phyloP scores from a whole-genome alignment of 2,888 invertebrate species.

The Blastobasis lacticolella region DNA sequence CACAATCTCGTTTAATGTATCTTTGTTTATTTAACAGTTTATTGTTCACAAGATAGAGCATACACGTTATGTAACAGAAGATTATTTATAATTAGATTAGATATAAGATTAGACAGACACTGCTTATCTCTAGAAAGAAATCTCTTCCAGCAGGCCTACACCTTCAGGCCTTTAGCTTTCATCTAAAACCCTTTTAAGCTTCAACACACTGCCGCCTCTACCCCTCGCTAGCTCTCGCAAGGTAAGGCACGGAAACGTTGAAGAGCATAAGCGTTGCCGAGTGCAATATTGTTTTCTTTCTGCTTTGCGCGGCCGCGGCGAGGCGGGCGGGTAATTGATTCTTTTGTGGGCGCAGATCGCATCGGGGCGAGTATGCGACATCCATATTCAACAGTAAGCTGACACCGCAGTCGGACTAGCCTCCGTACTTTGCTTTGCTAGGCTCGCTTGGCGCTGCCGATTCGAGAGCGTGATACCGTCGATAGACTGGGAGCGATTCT shows the following conservation, averaged over 20 bases:
- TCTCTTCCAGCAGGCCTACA: no score
- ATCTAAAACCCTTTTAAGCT: no score
- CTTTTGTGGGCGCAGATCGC: slow-evolving; percentile 62
- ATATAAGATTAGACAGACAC: no score
- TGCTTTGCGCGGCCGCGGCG: slow-evolving; percentile 8
- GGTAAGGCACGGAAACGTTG: slow-evolving; percentile 45
- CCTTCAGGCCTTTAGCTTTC: no score
- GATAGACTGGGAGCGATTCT: no score
- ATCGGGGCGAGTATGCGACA: slow-evolving; percentile 33
- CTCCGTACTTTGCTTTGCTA: slow-evolving; percentile 19
- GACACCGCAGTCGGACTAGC: slow-evolving; percentile 16
- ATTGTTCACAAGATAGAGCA: no score
- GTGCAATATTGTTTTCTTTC: slow-evolving; percentile 18
- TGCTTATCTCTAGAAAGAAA: no score
- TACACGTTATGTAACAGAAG: no score
- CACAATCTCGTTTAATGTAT: no score
- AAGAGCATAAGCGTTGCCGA: slow-evolving; percentile 46
- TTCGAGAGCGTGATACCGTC: slow-evolving; percentile 24
- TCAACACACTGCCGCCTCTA: slow-evolving; percentile 21
- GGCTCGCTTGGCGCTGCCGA: slow-evolving; percentile 40
- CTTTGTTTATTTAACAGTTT: no score
- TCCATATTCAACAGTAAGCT: slow-evolving; percentile 48
- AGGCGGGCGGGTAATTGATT: slow-evolving; percentile 52
- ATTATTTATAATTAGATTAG: no score
- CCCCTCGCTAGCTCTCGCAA: slow-evolving; percentile 23